Base-by-base conservation (phyloP, 2,797 vertebrate species). In the Cetoscarus ocellatus region DNA sequence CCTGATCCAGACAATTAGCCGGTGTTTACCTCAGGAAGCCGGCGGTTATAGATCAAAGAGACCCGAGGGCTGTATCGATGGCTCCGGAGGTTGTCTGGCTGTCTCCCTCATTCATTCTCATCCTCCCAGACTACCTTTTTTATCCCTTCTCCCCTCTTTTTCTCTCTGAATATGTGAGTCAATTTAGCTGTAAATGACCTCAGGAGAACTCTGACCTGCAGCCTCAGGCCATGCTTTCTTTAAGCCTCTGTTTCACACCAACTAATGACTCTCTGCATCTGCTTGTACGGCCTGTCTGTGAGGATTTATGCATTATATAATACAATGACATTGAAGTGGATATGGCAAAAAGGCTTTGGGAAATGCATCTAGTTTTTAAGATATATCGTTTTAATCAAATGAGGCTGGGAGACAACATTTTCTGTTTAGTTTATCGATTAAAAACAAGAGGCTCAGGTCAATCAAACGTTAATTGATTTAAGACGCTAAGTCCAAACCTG, bases 1-100 rank as follows among this genome's bases (percentile, higher is more conserved):
- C 84, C 93, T 91, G 94, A 96, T 94, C 93, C 93, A 93, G 93
- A 91, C 94, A 96, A 96, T 98, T 97, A 97, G 95, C 89, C 93
- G 86, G 93, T 95, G 94, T 97, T 97, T 96, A 95, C 92, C 90
- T 88, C 90, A 93, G 94, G 93, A 92, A 92, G 91, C 87, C 75
- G 0, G 80, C 91, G 80, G 85, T 70, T 88, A 88, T 89, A 84
- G 92, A 95, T 97, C 95, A 96, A 94, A 95, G 91, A 66, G 70
- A 80, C 86, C 87, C 0, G 49, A 68, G 74, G 83, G 91, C 71
- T 44, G 61, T 83, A 82, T 87, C 85, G 19, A 55, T 86, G 84
- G 75, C 93, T 95, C 92, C 86, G 84, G 85, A 91, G 88, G 84
- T 34, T 10, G 77, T 78, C 74, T 86, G 79, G 82, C 79, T 62